Evolutionary conservation across 2,797 vertebrate genomes (phyloP), one percentile per base, ranked within the genome.

Genomic region (Taeniopygia guttata): DNA sequence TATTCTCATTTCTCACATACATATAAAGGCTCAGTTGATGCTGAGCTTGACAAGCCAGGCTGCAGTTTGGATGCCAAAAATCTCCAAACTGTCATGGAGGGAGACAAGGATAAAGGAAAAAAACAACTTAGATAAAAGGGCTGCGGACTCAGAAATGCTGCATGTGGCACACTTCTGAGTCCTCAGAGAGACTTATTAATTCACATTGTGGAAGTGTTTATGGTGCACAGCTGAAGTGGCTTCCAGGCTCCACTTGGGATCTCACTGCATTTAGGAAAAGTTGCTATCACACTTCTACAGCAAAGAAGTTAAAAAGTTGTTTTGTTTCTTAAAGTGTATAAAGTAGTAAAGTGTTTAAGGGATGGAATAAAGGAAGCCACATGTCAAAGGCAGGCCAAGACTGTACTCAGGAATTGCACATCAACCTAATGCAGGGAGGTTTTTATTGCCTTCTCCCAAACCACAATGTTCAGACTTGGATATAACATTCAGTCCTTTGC

Each of bases 61-160:
- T 96, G 96, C 92, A 66, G 89, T 79, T 91, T 63, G 19, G 82
- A 89, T 96, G 96, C 96, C 95, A 95, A 88, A 94, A 93, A 76
- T 84, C 94, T 96, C 95, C 51, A 74, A 94, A 92, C 92, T 96
- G 96, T 95, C 95, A 96, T 45, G 83, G 94, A 96, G 66, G 69
- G 94, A 95, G 94, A 93, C 85, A 89, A 73, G 77, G 91, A 96
- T 85, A 90, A 88, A 92, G 85, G 67, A 21, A 84, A 87, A 96
- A 90, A 96, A 45, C 92, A 91, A 78, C 94, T 84, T 49, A 89
- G 94, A 96, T 96, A 76, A 96, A 97, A 97, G 95, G 86, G 85
- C 79, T 69, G 5, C 29, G 75, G 94, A 55, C 91, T 92, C 84
- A 69, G 82, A 93, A 93, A 85, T 88, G 92, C 91, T 89, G 94